Base-by-base conservation (phyloP, 92 coral and sea anemone genomes). In the Actinernus sp. region DNA sequence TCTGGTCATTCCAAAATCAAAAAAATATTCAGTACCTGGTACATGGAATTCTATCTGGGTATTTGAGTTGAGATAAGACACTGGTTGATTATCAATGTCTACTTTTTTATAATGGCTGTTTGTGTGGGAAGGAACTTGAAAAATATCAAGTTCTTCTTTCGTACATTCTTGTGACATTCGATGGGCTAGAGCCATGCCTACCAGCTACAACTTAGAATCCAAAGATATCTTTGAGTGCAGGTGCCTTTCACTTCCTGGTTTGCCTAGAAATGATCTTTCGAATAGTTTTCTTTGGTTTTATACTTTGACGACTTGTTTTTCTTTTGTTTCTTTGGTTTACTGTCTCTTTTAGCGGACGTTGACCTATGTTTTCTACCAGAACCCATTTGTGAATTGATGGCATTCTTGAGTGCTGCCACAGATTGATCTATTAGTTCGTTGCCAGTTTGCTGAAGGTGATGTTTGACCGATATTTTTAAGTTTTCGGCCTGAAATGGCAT, bases 101-200 rank as follows among this genome's bases (percentile, higher is more conserved):
- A 16, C 4, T 60, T 60, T 22, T 56, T 70, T 26, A 59, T 20
- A 5, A 69, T 44, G 16, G 65, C 38, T 7, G 45, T 74, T 50
- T 82, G 82, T 19, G 88, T 82, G n/a, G 3, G 88, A 70, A n/a
- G 61, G 53, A 12, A 73, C 61, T 1, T 67, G 41, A 50, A 81
- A 81, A 3, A 81, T 37, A 30, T 62, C 74, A 13, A 81, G 80
- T 63, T 73, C 80, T 17, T 47, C 58, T 32, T 73, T 37, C 32
- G 33, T 59, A 34, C 80, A 72, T 21, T 67, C 82, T 50, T 58
- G 62, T 28, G 78, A 73, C 5, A 54, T 62, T 21, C 49, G 58
- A 29, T 63, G 81, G 19, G 58, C 38, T 2, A 70, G 30, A 21
- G 70, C 74, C 84, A 70, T 70, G 33, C 12, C 45, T 32, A 43